Evolutionary conservation across 2,888 invertebrate species (phyloP).

Genomic region (Drosophila meridiana): DNA sequence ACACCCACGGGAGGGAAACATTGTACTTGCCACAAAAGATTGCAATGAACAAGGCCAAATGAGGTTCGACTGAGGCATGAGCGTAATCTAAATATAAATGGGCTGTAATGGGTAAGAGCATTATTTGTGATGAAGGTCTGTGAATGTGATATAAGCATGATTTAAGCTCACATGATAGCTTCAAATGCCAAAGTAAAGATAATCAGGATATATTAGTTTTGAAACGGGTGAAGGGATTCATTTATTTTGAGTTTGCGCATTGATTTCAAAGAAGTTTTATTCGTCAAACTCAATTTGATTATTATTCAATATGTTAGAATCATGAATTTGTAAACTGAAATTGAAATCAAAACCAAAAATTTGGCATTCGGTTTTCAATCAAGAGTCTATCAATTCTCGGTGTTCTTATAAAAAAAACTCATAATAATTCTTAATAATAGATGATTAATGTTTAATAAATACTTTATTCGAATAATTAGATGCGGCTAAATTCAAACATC

Average conservation of each 20-base stretch:
- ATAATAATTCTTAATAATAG: neutral
- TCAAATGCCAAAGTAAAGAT: neutral
- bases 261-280: neutral
- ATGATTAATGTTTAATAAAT: neutral
- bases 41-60: constrained; percentile 32
- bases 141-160: neutral
- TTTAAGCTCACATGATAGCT: neutral
- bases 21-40: constrained; percentile 31
- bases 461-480: neutral
- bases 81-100: constrained; percentile 24
- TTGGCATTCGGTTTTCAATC: too few relatives aligned
- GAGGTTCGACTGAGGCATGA: constrained; percentile 12
- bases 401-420: too few relatives aligned
- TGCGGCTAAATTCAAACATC: constrained; percentile 2
- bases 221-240: neutral
- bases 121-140: constrained; percentile 8
- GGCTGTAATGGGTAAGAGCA: constrained; percentile 6
- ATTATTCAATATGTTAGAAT: too few relatives aligned
- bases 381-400: too few relatives aligned
- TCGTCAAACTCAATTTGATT: neutral
- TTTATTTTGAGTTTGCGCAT: neutral
- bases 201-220: neutral
- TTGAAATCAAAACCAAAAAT: neutral
- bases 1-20: constrained; percentile 57
- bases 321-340: too few relatives aligned